These are phyloP conservation scores for Muscicapa striata DNA, from an alignment of 2,797 vertebrate species.

Conservation along the genomic window DNA sequence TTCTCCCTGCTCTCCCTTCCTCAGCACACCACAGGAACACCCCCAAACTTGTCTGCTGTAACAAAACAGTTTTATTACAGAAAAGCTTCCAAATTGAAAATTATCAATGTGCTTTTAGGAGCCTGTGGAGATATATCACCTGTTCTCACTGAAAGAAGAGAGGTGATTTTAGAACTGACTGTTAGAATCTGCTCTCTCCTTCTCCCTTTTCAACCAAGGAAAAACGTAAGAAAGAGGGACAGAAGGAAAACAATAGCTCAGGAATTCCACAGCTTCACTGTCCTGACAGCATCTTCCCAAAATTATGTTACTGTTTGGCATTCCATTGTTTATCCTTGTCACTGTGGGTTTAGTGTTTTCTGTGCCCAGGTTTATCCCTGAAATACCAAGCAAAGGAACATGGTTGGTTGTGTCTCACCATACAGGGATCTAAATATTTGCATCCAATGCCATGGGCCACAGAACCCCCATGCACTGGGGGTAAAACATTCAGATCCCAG, in stretches of 20 bases:
- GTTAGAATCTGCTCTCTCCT: neutral
- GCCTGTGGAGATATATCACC: neutral
- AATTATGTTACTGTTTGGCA: neutral
- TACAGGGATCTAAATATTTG: neutral
- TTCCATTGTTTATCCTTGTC: neutral
- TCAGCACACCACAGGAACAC: neutral
- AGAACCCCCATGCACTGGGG: neutral
- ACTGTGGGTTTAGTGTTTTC: neutral
- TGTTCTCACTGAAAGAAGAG: neutral
- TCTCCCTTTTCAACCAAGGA: neutral
- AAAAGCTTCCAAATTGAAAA: slow-evolving; percentile 18
- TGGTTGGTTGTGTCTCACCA: neutral
- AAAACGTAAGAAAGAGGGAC: neutral
- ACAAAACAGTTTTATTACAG: neutral
- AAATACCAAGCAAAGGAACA: neutral
- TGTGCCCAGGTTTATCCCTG: neutral
- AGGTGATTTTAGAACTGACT: neutral
- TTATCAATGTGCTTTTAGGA: slow-evolving; percentile 5
- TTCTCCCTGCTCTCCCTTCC: neutral
- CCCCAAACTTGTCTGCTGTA: neutral
- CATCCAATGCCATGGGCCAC: neutral
- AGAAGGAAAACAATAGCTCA: neutral
- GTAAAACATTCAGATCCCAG: neutral
- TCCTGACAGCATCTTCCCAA: neutral
- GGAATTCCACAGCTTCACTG: neutral